These are phyloP conservation scores for Clepsis dumicolana DNA, from an alignment of 2,888 invertebrate species.

Conservation along the genomic window DNA sequence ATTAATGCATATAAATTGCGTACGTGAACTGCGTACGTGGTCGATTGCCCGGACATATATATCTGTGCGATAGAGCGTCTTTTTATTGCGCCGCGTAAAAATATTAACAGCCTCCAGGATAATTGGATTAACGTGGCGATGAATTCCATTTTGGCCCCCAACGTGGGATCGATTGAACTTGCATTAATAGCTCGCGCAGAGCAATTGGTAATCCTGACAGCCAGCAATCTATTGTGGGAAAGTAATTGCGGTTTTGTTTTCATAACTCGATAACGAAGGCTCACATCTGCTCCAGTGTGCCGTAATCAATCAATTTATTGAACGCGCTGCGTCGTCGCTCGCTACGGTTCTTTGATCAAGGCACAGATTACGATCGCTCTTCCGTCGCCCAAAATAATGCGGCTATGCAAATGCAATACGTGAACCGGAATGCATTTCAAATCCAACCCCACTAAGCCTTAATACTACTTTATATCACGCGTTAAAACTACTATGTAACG, in stretches of 20 bases:
- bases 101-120: constrained; percentile 16
- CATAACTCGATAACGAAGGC: constrained; percentile 29
- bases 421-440: background rate
- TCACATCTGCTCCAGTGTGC: constrained; percentile 17
- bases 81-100: constrained; percentile 16
- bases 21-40: constrained; percentile 26
- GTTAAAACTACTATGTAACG: constrained; percentile 16
- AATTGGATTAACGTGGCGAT: constrained; percentile 28
- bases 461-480: background rate
- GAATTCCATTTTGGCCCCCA: constrained; percentile 49
- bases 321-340: constrained; percentile 4
- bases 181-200: constrained; percentile 23
- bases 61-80: background rate
- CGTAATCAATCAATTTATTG: constrained; percentile 32
- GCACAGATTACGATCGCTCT: background rate
- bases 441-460: background rate
- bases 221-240: constrained; percentile 22
- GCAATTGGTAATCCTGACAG: constrained; percentile 13
- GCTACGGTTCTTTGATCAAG: constrained; percentile 12
- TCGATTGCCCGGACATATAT: constrained; percentile 11
- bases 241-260: constrained; percentile 22
- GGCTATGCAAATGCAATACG: background rate
- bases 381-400: background rate
- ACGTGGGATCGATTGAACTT: constrained; percentile 44
- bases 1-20: constrained; percentile 13